Evolutionary conservation across 2,113 vertebrate genomes (phyloP).

Genomic region (Mormyrus iriodes): DNA sequence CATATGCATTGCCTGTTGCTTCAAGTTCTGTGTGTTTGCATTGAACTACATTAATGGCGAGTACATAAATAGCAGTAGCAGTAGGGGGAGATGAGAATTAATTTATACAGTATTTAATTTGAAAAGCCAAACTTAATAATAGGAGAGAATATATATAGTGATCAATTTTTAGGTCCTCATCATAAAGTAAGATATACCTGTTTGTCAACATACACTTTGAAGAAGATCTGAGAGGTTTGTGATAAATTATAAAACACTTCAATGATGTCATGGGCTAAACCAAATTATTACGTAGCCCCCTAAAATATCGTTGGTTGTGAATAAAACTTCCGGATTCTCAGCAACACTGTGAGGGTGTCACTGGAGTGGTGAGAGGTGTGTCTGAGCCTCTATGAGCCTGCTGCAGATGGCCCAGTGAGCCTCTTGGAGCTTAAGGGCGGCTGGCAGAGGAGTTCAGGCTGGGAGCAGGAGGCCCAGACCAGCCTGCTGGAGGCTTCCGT

Average conservation of each 20-base stretch:
- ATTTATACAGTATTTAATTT: neutral
- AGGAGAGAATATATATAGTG: neutral
- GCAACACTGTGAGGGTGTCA: neutral
- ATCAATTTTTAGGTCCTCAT: too few species aligned
- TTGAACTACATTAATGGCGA: neutral
- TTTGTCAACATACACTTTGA: too few species aligned
- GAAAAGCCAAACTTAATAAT: neutral
- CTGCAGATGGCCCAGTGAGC: neutral
- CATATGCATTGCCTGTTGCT: neutral
- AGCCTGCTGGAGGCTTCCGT: neutral
- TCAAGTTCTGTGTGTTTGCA: neutral
- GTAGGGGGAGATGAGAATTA: neutral
- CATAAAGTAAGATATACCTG: too few species aligned
- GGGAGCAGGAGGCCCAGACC: neutral
- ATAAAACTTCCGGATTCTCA: neutral
- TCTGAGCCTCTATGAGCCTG: neutral
- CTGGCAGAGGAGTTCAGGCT: neutral
- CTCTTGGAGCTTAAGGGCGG: neutral
- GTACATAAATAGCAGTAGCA: neutral
- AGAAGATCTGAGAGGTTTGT: neutral
- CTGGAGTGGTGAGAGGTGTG: neutral
- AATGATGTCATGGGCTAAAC: neutral
- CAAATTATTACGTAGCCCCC: neutral
- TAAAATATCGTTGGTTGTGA: neutral
- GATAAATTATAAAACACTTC: neutral